Evolutionary conservation across 2,797 vertebrate genomes (phyloP), one percentile per base, ranked within the genome.

Genomic region (Gorsachius magnificus): DNA sequence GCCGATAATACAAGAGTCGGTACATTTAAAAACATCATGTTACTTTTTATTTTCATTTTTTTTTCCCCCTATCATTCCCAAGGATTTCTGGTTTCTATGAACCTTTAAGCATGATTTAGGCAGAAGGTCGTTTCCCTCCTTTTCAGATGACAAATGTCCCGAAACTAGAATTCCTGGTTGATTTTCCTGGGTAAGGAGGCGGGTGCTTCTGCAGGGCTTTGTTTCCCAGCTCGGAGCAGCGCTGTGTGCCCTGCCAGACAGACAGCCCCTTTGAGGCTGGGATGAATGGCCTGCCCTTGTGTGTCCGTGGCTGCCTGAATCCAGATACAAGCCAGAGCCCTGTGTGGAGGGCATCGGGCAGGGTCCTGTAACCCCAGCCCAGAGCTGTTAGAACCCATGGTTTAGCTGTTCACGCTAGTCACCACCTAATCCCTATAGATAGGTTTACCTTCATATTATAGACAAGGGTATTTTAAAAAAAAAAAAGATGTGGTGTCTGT

Each of bases 281-380:
- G 46, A 72, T 93, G 89, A 93, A 90, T 89, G 87, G 82, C n/a
- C 64, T 92, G 68, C 48, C 48, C 66, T 94, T 93, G 75, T 89
- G 83, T 68, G 71, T 80, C 82, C 1, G 0, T 12, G 51, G 12
- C 69, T 78, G 87, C 69, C 29, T 41, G 46, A 69, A 33, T 53
- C n/a, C 75, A 68, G 75, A 89, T 12, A 45, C 43, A 79, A 80
- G 75, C 60, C 84, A 80, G 92, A 89, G 75, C 61, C 50, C 54
- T 65, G 36, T 72, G 57, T 8, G 4, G 87, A 77, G 79, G 65
- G 29, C 69, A 48, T 3, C 2, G 14, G 61, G 74, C 57, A 71
- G 65, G 48, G 33, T 76, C 41, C 54, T 3, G 11, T 83, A 72
- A 65, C 65, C 56, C 45, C 53, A 53, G 48, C 31, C 26, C 36